A percentile compares a stretch with the other conserved stretches of the same genome.
These are phyloP conservation scores for Rhynchomys soricoides DNA, from an alignment of 2,113 vertebrate species.

Conservation along the genomic window DNA sequence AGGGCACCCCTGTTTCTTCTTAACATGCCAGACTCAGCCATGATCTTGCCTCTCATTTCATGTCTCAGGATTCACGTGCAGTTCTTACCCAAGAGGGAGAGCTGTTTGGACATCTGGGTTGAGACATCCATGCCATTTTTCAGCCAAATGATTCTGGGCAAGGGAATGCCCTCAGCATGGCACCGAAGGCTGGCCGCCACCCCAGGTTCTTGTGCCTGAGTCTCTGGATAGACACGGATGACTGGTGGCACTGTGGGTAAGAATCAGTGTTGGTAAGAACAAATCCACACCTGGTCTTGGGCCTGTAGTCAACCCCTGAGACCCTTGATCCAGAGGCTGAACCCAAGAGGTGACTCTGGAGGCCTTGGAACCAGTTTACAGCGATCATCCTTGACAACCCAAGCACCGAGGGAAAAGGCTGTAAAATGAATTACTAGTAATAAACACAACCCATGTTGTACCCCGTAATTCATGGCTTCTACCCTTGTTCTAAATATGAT, in stretches of 20 bases:
- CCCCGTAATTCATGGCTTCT: background rate
- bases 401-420: conserved; percentile 9
- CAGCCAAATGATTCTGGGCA: conserved; percentile 94
- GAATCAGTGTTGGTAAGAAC: background rate
- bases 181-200: conserved; percentile 94
- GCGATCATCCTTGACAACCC: background rate
- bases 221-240: conserved; percentile 96
- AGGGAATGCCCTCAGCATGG: conserved; percentile 95
- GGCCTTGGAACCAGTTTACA: background rate
- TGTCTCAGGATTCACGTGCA: background rate
- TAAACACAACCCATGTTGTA: background rate
- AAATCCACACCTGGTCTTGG: background rate
- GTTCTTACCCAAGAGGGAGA: conserved; percentile 92
- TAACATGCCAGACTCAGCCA: conserved; percentile 25
- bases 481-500: conserved; percentile 50
- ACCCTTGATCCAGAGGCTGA: background rate
- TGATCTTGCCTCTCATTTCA: background rate
- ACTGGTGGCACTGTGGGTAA: conserved; percentile 93
- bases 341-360: fast-evolving
- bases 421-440: background rate
- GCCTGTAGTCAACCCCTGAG: background rate
- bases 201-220: conserved; percentile 96
- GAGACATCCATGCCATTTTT: conserved; percentile 95
- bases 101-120: conserved; percentile 93
- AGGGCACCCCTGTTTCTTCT: background rate